Percentiles rank a stretch among this genome's conserved stretches.
These are phyloP conservation scores for Sylvia borin DNA, from an alignment of 2,797 vertebrate species.

Conservation along the genomic window DNA sequence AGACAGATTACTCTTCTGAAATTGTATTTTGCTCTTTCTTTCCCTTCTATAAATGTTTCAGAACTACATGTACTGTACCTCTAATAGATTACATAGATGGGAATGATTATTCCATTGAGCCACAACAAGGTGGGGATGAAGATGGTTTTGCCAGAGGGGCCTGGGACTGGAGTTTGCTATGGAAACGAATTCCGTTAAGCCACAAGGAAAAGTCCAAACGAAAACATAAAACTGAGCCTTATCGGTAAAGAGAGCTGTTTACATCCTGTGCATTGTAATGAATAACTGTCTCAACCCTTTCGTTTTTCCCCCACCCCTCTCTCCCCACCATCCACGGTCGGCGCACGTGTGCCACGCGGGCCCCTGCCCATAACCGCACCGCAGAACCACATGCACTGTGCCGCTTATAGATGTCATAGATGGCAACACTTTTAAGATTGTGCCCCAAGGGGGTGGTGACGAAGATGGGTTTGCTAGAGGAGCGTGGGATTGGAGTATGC, in stretches of 20 bases:
- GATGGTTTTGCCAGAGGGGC: slow-evolving; percentile 97
- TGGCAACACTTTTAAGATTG: slow-evolving; percentile 87
- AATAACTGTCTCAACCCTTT: slow-evolving; percentile 76
- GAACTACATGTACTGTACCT: slow-evolving; percentile 97
- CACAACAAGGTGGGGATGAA: slow-evolving; percentile 98
- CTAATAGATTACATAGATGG: slow-evolving; percentile 99
- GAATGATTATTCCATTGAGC: slow-evolving; percentile 97
- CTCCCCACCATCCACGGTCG: slow-evolving; percentile 63
- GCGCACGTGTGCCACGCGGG: slow-evolving; percentile 53
- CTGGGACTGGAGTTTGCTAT: slow-evolving; percentile 99
- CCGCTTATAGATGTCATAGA: slow-evolving; percentile 97
- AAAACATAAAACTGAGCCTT: slow-evolving; percentile 93
- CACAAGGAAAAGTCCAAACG: slow-evolving; percentile 93
- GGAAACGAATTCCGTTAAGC: slow-evolving; percentile 95
- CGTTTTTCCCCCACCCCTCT: slow-evolving; percentile 71
- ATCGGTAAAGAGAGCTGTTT: slow-evolving; percentile 88
- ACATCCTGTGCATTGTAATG: slow-evolving; percentile 8
- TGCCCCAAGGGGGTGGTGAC: slow-evolving; percentile 96
- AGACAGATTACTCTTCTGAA: slow-evolving; percentile 72
- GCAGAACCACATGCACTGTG: slow-evolving; percentile 96
- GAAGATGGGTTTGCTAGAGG: slow-evolving; percentile 95
- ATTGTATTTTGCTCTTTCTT: slow-evolving; percentile 74
- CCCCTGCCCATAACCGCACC: slow-evolving; percentile 65
- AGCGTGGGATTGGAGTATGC: slow-evolving; percentile 99
- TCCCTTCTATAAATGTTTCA: slow-evolving; percentile 86